Conservation (phyloP, 2,113 vertebrate genomes). For the Dascyllus trimaculatus region DNA sequence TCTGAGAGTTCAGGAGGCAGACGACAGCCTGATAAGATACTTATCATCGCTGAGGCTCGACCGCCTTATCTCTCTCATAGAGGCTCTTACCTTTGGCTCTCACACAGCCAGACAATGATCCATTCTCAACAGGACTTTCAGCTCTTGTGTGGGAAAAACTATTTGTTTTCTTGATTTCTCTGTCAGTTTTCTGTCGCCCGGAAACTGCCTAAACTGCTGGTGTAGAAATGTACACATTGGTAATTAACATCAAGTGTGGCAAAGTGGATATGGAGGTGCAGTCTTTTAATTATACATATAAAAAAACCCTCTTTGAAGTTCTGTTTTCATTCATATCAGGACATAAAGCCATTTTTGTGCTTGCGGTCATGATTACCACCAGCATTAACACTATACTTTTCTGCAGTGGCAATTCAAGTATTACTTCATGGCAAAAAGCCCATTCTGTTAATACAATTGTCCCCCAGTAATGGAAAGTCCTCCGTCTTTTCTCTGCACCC, state of each 20-base stretch:
- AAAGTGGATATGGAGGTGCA: background rate
- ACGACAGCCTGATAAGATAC: slow-evolving; percentile 80
- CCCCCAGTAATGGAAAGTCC: slow-evolving; percentile 49
- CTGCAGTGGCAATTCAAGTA: slow-evolving; percentile 37
- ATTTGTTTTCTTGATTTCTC: slow-evolving; percentile 33
- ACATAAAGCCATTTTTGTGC: background rate
- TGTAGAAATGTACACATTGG: background rate
- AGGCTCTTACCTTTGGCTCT: slow-evolving; percentile 60
- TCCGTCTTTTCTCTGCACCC: slow-evolving; percentile 52
- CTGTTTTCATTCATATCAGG: background rate
- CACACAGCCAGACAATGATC: slow-evolving; percentile 67
- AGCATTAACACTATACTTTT: slow-evolving; percentile 9
- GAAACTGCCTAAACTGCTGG: slow-evolving; percentile 6
- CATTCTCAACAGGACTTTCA: slow-evolving; percentile 54
- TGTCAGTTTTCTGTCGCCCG: slow-evolving; percentile 14
- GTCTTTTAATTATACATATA: too few relatives aligned
- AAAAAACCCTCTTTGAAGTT: too few relatives aligned
- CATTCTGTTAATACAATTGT: slow-evolving; percentile 59
- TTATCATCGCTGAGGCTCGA: slow-evolving; percentile 66
- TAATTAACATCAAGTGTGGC: background rate
- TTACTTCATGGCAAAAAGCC: slow-evolving; percentile 57
- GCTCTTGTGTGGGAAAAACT: slow-evolving; percentile 15
- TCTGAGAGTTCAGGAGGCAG: slow-evolving; percentile 69
- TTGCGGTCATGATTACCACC: slow-evolving; percentile 18
- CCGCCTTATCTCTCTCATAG: slow-evolving; percentile 65